These are phyloP conservation scores for Cryptoprocta ferox DNA, from an alignment of 2,797 vertebrate genomes.

Conservation along the genomic window DNA sequence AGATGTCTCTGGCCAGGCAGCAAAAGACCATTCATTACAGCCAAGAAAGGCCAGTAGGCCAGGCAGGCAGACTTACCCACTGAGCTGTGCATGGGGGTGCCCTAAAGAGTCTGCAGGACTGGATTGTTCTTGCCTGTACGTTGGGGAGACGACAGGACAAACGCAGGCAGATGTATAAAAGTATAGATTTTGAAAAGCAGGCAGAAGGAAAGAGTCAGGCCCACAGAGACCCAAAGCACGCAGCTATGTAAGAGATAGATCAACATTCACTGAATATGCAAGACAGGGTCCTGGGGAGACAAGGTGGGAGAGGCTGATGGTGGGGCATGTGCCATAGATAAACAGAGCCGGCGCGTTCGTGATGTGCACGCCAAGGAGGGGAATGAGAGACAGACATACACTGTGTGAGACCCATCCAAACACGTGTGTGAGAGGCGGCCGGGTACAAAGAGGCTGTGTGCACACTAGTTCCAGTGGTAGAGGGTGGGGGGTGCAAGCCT, in stretches of 20 bases:
- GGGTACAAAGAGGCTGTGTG: conserved; percentile 34
- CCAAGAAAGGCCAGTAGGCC: conserved; percentile 24
- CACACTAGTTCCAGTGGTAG: neutral
- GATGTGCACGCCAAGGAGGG: neutral
- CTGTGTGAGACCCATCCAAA: neutral
- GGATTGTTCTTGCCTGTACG: neutral
- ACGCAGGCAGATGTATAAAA: neutral
- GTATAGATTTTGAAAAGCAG: conserved; percentile 12
- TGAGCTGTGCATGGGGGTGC: neutral
- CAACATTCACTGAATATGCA: no score
- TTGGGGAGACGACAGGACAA: fast-evolving
- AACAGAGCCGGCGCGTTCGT: neutral
- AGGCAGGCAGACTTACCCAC: neutral
- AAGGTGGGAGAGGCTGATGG: neutral
- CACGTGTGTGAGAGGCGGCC: neutral
- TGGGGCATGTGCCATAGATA: fast-evolving
- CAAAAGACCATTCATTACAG: conserved; percentile 60
- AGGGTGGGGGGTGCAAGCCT: neutral
- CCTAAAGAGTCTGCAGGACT: neutral
- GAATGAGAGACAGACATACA: neutral
- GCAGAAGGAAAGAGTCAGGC: neutral
- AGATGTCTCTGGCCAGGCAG: conserved; percentile 60
- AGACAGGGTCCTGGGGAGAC: neutral
- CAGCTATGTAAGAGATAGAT: neutral
- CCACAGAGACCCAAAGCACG: neutral